phyloP scores from a whole-genome alignment of 2,113 vertebrate genomes.

The Callospermophilus lateralis region DNA sequence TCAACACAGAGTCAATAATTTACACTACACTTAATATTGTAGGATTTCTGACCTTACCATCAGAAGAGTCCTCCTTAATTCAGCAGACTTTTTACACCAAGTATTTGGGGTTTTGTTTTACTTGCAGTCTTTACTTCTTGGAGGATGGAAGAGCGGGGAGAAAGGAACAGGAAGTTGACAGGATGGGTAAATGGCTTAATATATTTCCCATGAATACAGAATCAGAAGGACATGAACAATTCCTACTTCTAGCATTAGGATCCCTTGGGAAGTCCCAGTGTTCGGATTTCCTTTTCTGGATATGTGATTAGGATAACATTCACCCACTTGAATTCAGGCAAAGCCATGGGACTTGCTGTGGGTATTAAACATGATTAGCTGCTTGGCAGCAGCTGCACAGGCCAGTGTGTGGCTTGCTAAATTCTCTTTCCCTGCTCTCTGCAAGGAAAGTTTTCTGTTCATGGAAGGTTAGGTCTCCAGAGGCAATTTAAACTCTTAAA shows the following conservation, averaged over 20 bases:
- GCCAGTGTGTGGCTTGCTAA: not conserved
- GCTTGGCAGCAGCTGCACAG: not conserved
- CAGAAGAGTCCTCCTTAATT: not conserved
- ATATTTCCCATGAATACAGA: not conserved
- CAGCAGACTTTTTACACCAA: not conserved
- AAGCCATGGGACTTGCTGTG: not conserved
- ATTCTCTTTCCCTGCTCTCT: not conserved
- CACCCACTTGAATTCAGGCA: not conserved
- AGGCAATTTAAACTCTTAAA: not conserved
- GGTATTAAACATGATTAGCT: not conserved
- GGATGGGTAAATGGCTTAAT: not conserved
- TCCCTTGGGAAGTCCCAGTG: not conserved
- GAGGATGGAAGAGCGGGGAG: not conserved
- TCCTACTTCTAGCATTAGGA: not conserved
- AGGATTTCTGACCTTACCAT: not conserved
- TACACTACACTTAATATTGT: not conserved
- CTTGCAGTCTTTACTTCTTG: not conserved
- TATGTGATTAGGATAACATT: not conserved
- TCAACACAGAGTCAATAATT: not conserved
- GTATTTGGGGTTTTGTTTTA: not conserved
- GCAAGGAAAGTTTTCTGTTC: too few species aligned
- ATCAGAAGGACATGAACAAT: not conserved
- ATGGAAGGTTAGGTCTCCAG: not conserved
- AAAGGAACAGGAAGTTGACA: not conserved
- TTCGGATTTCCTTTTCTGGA: not conserved